Conservation (phyloP, 2,888 invertebrate genomes). For the Heteromyza rotundicornis region DNA sequence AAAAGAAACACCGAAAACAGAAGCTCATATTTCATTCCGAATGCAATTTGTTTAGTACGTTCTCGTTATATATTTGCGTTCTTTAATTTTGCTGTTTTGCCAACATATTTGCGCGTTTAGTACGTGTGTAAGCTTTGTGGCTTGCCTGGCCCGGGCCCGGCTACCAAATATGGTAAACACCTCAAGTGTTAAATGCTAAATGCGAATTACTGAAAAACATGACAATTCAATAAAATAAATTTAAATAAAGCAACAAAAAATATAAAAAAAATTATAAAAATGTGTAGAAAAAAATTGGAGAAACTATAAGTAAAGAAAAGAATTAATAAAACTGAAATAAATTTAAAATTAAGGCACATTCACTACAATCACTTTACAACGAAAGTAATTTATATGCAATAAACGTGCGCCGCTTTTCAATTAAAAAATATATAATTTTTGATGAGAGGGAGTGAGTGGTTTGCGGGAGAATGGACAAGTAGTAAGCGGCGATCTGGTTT, state of each 20-base stretch:
- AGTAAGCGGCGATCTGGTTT: slow-evolving; percentile 16
- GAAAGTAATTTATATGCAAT: slow-evolving; percentile 14
- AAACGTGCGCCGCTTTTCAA: slow-evolving; percentile 20
- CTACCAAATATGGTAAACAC: slow-evolving; percentile 31
- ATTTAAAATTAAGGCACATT: no score
- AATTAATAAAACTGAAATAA: no score
- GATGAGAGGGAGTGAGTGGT: neutral
- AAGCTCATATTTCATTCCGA: neutral
- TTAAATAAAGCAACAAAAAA: slow-evolving; percentile 17
- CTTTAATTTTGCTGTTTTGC: neutral
- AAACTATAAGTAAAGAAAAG: no score
- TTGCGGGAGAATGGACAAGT: neutral
- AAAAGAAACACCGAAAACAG: neutral
- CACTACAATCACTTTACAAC: slow-evolving; percentile 23
- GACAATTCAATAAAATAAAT: slow-evolving; percentile 36
- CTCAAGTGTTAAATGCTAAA: slow-evolving; percentile 5
- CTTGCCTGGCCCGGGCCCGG: no score
- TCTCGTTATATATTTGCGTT: no score
- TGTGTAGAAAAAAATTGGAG: neutral
- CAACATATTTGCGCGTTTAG: neutral
- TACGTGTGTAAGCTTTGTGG: slow-evolving; percentile 15
- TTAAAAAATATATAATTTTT: slow-evolving; percentile 2
- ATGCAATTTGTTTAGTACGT: neutral
- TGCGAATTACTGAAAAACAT: slow-evolving; percentile 23
- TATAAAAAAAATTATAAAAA: slow-evolving; percentile 13